These are phyloP conservation scores for Fregetta grallaria DNA, from an alignment of 2,113 vertebrate genomes.

Conservation along the genomic window DNA sequence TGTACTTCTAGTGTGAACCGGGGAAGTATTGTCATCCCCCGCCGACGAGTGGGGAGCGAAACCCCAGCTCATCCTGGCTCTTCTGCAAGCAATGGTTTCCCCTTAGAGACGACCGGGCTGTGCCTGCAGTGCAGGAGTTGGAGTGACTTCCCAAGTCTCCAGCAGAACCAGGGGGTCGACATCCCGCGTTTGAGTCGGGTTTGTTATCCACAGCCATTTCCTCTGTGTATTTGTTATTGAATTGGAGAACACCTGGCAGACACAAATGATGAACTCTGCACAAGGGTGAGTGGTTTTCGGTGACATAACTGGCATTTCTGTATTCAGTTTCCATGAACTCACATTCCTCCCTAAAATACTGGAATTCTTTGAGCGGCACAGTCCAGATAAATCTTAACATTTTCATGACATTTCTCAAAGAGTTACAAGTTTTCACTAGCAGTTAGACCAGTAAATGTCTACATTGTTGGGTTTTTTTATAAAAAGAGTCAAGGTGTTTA, in stretches of 20 bases:
- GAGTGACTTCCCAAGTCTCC: background rate
- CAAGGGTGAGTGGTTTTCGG: background rate
- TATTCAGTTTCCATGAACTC: background rate
- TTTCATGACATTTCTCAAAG: background rate
- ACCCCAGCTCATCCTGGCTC: background rate
- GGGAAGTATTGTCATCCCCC: background rate
- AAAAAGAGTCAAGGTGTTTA: background rate
- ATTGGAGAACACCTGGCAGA: background rate
- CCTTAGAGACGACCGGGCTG: background rate
- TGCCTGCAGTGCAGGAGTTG: fast-evolving
- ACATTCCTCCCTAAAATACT: background rate
- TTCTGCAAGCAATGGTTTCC: background rate
- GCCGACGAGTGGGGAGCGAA: fast-evolving
- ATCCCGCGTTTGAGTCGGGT: fast-evolving
- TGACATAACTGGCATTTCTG: background rate
- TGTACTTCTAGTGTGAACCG: fast-evolving
- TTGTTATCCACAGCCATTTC: background rate
- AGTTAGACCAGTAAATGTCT: background rate
- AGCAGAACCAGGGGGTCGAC: background rate
- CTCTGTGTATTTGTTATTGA: background rate
- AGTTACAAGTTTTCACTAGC: background rate
- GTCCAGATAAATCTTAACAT: background rate
- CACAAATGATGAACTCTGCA: background rate
- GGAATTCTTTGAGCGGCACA: background rate
- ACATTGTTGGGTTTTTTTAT: background rate